A percentile compares a stretch with the other conserved stretches of the same genome.
These are phyloP conservation scores for Coryphaenoides rupestris DNA, from an alignment of 2,113 vertebrate genomes.

Conservation along the genomic window DNA sequence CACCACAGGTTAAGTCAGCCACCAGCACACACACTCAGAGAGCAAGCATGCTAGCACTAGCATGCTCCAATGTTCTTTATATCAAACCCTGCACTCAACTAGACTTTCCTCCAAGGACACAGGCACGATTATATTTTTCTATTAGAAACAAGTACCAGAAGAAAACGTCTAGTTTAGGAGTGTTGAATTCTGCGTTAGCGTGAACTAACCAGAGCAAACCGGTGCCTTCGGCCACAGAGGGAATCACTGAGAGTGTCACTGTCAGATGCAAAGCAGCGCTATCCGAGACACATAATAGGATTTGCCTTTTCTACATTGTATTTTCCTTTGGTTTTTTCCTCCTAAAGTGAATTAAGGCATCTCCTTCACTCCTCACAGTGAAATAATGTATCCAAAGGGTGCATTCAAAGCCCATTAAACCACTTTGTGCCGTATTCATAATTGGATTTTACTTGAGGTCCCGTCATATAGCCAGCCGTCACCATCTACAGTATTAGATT, in stretches of 20 bases:
- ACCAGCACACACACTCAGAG: too few species aligned
- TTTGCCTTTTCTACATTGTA: conserved; percentile 48
- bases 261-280: conserved; percentile 52
- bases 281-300: conserved; percentile 52
- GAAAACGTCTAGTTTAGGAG: too few species aligned
- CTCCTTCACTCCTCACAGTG: conserved; percentile 48
- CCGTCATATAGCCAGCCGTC: conserved; percentile 56
- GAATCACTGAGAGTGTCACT: conserved; percentile 44
- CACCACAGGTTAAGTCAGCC: too few species aligned
- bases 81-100: too few species aligned
- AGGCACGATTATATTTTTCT: too few species aligned
- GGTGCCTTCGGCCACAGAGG: conserved; percentile 18
- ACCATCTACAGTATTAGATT: conserved; percentile 68
- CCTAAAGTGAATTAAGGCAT: conserved; percentile 61
- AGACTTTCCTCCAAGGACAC: too few species aligned
- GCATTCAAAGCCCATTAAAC: conserved; percentile 57
- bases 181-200: too few species aligned
- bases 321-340: conserved; percentile 32
- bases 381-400: conserved; percentile 57
- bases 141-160: too few species aligned
- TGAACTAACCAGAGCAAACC: too few species aligned
- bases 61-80: too few species aligned
- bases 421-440: conserved; percentile 59
- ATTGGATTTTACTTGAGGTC: conserved; percentile 64
- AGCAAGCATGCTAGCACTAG: too few species aligned